A percentile compares a stretch with the other conserved stretches of the same genome.
These are phyloP conservation scores for Apostichopus leukothele DNA, from an alignment of 53 echinoderm and acorn worm genomes.

Conservation along the genomic window DNA sequence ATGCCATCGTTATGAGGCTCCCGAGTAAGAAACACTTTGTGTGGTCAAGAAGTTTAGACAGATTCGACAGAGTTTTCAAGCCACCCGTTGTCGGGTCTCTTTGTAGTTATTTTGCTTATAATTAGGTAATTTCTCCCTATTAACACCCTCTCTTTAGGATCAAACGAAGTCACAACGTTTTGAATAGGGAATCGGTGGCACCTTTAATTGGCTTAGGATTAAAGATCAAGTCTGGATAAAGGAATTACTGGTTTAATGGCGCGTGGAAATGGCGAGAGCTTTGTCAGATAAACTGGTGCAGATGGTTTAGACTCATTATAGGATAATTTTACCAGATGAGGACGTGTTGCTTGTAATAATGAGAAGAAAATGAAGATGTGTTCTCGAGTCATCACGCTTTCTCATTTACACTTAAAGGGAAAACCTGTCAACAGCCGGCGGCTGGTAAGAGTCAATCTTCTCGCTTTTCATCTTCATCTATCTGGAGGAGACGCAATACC, in stretches of 20 bases:
- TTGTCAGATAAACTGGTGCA: neutral
- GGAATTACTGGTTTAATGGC: neutral
- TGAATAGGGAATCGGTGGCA: neutral
- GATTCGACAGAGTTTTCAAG: too few species aligned
- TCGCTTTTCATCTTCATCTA: too few species aligned
- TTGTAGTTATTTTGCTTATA: neutral
- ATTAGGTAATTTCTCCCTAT: conserved; percentile 12
- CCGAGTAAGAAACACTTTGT: too few species aligned
- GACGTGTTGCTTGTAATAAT: neutral
- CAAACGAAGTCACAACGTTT: neutral
- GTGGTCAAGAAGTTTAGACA: too few species aligned
- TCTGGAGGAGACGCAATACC: too few species aligned
- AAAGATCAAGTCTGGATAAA: neutral
- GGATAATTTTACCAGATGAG: conserved; percentile 22
- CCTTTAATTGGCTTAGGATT: conserved; percentile 40
- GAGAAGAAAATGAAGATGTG: neutral
- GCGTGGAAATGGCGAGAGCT: conserved; percentile 12
- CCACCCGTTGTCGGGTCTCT: neutral
- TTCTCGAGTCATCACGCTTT: too few species aligned
- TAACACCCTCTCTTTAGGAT: conserved; percentile 11
- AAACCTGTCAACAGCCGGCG: too few species aligned
- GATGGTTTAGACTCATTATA: neutral
- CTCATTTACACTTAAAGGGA: too few species aligned
- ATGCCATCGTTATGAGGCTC: too few species aligned
- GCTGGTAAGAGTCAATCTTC: too few species aligned